Base-by-base conservation (phyloP, 1,140 invertebrate species). In the Drosophila rufa region DNA sequence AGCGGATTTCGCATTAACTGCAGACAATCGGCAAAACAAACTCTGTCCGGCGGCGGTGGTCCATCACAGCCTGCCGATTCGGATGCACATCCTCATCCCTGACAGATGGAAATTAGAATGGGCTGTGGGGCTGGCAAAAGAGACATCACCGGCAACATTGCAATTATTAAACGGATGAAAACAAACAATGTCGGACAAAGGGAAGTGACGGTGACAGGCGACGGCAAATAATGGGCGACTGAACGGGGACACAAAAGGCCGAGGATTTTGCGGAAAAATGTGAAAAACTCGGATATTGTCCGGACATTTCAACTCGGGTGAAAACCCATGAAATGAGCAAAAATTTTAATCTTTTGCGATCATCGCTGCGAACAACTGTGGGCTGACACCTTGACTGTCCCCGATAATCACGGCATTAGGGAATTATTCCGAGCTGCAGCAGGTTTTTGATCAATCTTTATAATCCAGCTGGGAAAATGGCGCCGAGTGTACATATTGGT, bases 251-350 rank as follows among this genome's bases (percentile, higher is more conserved):
- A 66, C 55, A 82, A 73, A 76, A 56, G 59, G 38, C 47, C 56
- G 47, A 40, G 55, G 50, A 79, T 87, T 82, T 60, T 22, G 43
- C 19, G 33, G 57, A 65, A 69, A 79, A 79, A 50, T 57, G 55
- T 67, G 60, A 78, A 76, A 79, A 69, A 64, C 56, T 59, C 46
- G 75, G 62, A 79, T 79, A 79, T 79, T 82, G 59, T 61, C 50
- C 78, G 60, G 64, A 45, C 59, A 55, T 55, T 55, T 55, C 19
- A 55, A 56, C 36, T 56, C 33, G 22, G 43, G 67, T 82, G 58
- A 55, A 79, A 76, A 73, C 55, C 69, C 80, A 67, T 86, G 79
- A 86, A 86, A 86, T 86, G 82, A 86, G 83, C 83, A 86, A 85
- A 67, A 73, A 76, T 77, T 61, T 61, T 69, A 76, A 78, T 73